phyloP scores from a whole-genome alignment of 2,888 invertebrate species.

The Morpho helenor region DNA sequence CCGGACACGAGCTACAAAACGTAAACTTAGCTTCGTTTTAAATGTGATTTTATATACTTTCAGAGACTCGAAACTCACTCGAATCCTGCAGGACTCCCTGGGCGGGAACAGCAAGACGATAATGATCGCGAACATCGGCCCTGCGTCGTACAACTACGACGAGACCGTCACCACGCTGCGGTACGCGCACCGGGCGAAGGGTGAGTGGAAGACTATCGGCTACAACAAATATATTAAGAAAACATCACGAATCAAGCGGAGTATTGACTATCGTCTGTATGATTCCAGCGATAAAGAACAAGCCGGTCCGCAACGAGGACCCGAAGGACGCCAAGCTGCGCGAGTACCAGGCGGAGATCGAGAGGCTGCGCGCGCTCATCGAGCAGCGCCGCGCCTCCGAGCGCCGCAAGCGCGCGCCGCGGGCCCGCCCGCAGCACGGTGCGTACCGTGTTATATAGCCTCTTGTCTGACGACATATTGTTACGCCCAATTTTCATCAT shows the following conservation, averaged over 20 bases:
- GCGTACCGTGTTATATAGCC: neutral
- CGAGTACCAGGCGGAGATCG: constrained; percentile 97
- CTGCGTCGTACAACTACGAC: constrained; percentile 98
- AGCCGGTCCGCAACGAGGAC: constrained; percentile 99
- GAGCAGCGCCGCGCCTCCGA: constrained; percentile 56
- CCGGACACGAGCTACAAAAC: too few species aligned
- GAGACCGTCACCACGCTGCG: constrained; percentile 97
- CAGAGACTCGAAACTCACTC: constrained; percentile 97
- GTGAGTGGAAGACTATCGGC: constrained; percentile 33
- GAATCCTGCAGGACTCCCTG: constrained; percentile 97
- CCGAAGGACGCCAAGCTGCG: constrained; percentile 98
- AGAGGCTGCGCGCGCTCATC: constrained; percentile 80
- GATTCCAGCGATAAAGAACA: constrained; percentile 93
- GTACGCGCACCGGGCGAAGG: constrained; percentile 97
- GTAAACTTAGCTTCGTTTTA: too few species aligned
- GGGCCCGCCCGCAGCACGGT: constrained; percentile 10
- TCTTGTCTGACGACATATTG: too few species aligned
- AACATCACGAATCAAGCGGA: neutral
- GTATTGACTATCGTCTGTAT: neutral
- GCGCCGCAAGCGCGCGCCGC: constrained; percentile 28
- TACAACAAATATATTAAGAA: neutral
- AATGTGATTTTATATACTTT: neutral
- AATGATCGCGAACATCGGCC: constrained; percentile 99
- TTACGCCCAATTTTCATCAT: too few species aligned
- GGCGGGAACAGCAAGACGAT: constrained; percentile 99